These are phyloP conservation scores for Polyommatus iphigenia DNA, from an alignment of 2,888 invertebrate species.

Conservation along the genomic window DNA sequence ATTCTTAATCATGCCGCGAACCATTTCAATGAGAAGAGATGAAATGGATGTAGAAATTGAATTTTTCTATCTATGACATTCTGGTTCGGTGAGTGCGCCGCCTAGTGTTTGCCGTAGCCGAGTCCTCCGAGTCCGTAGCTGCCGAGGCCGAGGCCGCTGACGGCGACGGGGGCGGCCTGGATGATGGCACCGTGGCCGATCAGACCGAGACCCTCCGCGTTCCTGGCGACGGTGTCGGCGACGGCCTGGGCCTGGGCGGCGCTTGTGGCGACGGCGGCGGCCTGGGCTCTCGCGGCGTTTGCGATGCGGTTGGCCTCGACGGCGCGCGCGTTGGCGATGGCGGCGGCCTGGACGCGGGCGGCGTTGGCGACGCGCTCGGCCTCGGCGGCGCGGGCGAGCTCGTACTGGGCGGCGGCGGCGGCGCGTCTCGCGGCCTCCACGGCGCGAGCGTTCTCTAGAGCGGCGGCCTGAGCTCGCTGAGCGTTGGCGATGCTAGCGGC, in stretches of 20 bases:
- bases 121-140: slow-evolving; percentile 33
- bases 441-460: slow-evolving; percentile 68
- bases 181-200: slow-evolving; percentile 45
- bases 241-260: slow-evolving; percentile 67
- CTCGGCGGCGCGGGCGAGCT: slow-evolving; percentile 59
- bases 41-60: slow-evolving; percentile 70
- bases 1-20: slow-evolving; percentile 64
- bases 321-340: slow-evolving; percentile 69
- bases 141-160: slow-evolving; percentile 36
- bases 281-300: slow-evolving; percentile 60
- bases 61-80: slow-evolving; percentile 48
- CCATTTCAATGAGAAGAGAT: slow-evolving; percentile 60
- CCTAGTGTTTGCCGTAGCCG: slow-evolving; percentile 40
- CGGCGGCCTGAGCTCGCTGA: slow-evolving; percentile 73
- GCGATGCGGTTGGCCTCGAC: slow-evolving; percentile 71
- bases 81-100: slow-evolving; percentile 31
- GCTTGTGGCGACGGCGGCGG: slow-evolving; percentile 58
- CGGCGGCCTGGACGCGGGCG: slow-evolving; percentile 68
- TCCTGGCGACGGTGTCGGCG: slow-evolving; percentile 62
- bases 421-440: slow-evolving; percentile 69
- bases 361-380: slow-evolving; percentile 67
- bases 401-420: slow-evolving; percentile 56
- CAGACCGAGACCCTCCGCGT: slow-evolving; percentile 52
- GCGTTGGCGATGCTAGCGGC: slow-evolving; percentile 68
- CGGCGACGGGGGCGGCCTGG: slow-evolving; percentile 40